Base-by-base conservation (phyloP, 2,888 invertebrate species). In the Euzophera pinguis region DNA sequence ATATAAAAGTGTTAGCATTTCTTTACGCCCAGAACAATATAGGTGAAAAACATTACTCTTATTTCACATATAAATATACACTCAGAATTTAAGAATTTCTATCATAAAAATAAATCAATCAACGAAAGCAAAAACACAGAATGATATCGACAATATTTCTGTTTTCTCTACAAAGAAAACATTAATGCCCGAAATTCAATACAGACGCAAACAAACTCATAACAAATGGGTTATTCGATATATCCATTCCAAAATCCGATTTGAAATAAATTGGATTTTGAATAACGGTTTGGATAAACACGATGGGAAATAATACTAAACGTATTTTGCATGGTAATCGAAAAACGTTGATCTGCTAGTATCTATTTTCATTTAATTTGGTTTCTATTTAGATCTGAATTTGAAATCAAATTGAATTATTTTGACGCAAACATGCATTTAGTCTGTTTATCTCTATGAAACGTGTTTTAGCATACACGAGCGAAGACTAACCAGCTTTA, bases 241-340 rank as follows among this genome's bases (percentile, higher is more conserved):
- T 78, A 80, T 78, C 78, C 69, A 65, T 67, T 73, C 74, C 69
- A 75, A 78, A 84, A 82, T 77, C 73, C 75, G 75, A 78, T 81
- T 77, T 75, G 78, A 75, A 71, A 72, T 75, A 80, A 84, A 88
- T 86, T 86, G 83, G 80, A 82, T 81, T 85, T 84, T 81, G 82
- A 83, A 81, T 82, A 79, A 82, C 75, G 71, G 58, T 64, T 57
- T 66, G 73, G 67, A 69, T 75, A 78, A 74, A 73, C 70, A 62
- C 60, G 60, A 72, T 68, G 65, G 56, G 47, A 42, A 47, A 64
- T 59, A 58, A 54, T 61, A 58, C 54, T 52, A 50, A 58, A 58
- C 59, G 62, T 62, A 64, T 63, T 64, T 68, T 62, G 58, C 60
- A 59, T 45, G 54, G 45, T 59, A 56, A 56, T 51, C 52, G 47